Evolutionary conservation across 2,888 invertebrate species (phyloP), one percentile per base, ranked within the genome.

Genomic region (Drosophila recens): DNA sequence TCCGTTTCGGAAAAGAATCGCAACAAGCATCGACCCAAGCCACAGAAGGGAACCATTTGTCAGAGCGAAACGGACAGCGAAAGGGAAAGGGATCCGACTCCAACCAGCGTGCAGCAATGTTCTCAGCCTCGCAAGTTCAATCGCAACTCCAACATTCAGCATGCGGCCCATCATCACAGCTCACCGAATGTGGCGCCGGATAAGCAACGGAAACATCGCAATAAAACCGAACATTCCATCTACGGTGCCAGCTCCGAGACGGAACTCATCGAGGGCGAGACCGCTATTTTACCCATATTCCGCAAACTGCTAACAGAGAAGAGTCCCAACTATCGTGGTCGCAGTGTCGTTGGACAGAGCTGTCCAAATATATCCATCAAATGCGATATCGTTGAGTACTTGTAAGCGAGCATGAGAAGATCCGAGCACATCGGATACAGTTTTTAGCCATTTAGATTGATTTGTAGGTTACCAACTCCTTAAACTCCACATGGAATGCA

Each of bases 301-400:
- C 97, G 97, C 90, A 97, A 97, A 92, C 94, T 97, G n/a, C 94
- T 97, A 54, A 97, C 96, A 3, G 97, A 97, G 90, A 94, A 97
- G 74, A 97, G 97, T 88, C 94, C 95, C 79, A 94, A 95, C 78
- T 95, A 95, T 80, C 90, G 92, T 6, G 92, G 92, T 3, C 91
- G 92, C 49, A 93, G 90, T 72, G 90, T 91, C 33, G 92, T 93
- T 80, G 97, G 97, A 63, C 95, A 97, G 82, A 97, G 97, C 90
- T 98, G 98, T 92, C 98, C 98, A 33, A 97, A 97, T 94, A 97
- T 97, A 93, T 97, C 97, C 72, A 97, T 98, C 88, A 98, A 98
- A 93, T 98, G 98, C 94, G 98, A 98, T 94, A 98, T 98, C 90
- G 98, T 98, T 87, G 98, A 98, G 91, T 98, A 98, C 93, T 95